Conservation (phyloP, 2,113 vertebrate genomes). For the Hemiscyllium ocellatum region DNA sequence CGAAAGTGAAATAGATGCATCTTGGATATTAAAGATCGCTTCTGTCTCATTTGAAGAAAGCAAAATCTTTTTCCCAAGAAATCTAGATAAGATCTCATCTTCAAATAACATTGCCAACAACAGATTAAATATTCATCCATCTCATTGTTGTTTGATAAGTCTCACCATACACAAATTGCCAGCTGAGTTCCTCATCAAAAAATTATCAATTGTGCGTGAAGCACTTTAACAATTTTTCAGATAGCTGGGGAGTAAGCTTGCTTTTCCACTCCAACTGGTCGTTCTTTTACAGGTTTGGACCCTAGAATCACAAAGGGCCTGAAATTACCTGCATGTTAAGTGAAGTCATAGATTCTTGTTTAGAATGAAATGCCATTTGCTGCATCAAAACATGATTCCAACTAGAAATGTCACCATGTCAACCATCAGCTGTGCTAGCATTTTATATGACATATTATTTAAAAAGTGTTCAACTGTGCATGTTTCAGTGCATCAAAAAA, state of each 20-base stretch:
- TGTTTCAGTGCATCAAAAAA: neutral
- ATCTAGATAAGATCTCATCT: neutral
- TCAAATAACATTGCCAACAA: neutral
- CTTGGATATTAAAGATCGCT: neutral
- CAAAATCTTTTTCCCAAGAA: neutral
- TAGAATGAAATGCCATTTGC: neutral
- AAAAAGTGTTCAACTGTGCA: neutral
- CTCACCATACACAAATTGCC: neutral
- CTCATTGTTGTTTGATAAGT: neutral
- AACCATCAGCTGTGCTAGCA: neutral
- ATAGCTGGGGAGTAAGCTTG: neutral
- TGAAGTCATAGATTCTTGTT: neutral
- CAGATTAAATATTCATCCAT: neutral
- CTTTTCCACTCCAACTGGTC: neutral
- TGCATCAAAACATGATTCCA: neutral
- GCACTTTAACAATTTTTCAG: neutral
- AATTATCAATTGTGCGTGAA: neutral
- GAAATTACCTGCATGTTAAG: neutral
- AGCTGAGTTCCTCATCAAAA: neutral
- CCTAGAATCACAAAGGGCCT: neutral
- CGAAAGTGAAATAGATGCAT: neutral
- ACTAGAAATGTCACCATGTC: neutral
- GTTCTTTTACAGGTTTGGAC: neutral
- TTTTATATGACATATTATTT: neutral
- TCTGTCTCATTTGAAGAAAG: neutral